Conservation (phyloP, 2,888 invertebrate species). For the Mamestra brassicae region DNA sequence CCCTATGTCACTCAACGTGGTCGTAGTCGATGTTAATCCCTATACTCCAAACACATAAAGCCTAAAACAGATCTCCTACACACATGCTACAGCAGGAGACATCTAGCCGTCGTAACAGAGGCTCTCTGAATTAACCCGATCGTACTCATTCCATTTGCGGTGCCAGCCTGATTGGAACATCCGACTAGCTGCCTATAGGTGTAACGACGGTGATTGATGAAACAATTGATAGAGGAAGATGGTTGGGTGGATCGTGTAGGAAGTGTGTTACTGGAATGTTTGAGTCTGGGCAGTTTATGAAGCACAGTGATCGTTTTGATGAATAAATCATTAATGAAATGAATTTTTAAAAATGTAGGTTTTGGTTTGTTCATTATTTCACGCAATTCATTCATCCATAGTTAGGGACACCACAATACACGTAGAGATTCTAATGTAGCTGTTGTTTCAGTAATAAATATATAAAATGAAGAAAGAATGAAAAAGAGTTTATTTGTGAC, state of each 20-base stretch:
- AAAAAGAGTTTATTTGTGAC: too few relatives aligned
- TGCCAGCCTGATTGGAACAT: conserved; percentile 50
- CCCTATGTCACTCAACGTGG: too few relatives aligned
- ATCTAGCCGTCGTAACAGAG: background rate
- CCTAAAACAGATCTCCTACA: conserved; percentile 9
- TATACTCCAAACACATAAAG: background rate
- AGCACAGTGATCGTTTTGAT: background rate
- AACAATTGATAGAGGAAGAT: conserved; percentile 34
- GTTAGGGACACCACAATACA: too few relatives aligned
- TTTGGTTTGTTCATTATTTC: too few relatives aligned
- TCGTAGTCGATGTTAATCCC: too few relatives aligned
- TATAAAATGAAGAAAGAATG: too few relatives aligned
- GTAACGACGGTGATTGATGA: conserved; percentile 45
- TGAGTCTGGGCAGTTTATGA: background rate
- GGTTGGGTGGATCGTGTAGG: background rate
- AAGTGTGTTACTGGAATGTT: background rate
- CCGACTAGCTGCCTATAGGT: conserved; percentile 1
- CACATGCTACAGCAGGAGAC: too few relatives aligned
- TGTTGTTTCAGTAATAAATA: too few relatives aligned
- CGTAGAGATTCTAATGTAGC: too few relatives aligned
- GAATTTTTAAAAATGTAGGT: background rate
- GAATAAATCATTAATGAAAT: background rate
- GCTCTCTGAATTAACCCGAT: conserved; percentile 38
- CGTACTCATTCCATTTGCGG: conserved; percentile 58
- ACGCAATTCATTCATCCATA: too few relatives aligned